Base-by-base conservation (phyloP, 2,797 vertebrate genomes). In the Liasis olivaceus region DNA sequence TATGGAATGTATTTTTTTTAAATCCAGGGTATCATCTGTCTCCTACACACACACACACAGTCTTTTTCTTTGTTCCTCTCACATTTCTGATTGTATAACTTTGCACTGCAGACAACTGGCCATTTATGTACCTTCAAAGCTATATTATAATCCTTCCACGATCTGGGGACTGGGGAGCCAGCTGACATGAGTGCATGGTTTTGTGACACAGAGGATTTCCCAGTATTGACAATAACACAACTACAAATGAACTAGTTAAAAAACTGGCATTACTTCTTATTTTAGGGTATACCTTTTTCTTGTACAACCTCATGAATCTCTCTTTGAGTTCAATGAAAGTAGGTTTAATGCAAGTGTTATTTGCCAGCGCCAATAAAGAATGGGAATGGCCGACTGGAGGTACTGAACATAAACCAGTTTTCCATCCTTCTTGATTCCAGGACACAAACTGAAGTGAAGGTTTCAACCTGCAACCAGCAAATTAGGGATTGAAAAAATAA, bases 361-460 rank as follows among this genome's bases (percentile, higher is more conserved):
- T 99, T 90, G 99, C 98, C 96, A 99, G 94, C n/a, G 99, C 98
- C 86, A 99, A 93, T 86, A 99, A 97, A 0, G 99, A 99, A 96
- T 99, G 98, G 4, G 98, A 96, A 97, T 99, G 99, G 81, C 99
- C 98, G 64, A 99, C 98, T 0, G 99, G 99, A 84, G 99, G 98
- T 22, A 99, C 98, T 0, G 99, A 98, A 94, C 99, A 99, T 94
- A 99, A 97, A 84, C 98, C 97, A 0, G 99, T 99, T 97, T 99
- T 99, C 99, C 99, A 99, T 90, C 99, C 99, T 95, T 99, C 99
- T 96, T 98, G 98, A 97, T 99, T 99, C 99, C 99, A 99, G 0
- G 98, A 98, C 7, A 99, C 98, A 94, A 99, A 99, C 0, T 97
- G 98, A 92, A 99, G 98, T 24, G 97, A 98, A 85, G 98, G 98